phyloP scores from a whole-genome alignment of 2,797 vertebrate species.

The Cyclura pinguis region DNA sequence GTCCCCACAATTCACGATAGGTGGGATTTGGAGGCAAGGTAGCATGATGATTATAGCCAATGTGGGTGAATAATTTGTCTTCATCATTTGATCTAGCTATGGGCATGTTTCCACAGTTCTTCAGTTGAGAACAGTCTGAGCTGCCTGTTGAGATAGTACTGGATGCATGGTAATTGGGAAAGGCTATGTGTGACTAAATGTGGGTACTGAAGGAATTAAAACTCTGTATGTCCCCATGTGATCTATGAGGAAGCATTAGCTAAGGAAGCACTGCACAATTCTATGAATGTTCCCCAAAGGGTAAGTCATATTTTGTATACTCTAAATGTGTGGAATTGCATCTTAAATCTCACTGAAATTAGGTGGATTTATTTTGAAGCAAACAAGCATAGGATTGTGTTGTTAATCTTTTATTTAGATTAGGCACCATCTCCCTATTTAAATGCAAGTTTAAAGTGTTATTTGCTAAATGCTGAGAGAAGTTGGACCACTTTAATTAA shows the following conservation, averaged over 20 bases:
- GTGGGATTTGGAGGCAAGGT: background rate
- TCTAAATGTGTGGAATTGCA: too few species aligned
- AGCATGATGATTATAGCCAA: too few species aligned
- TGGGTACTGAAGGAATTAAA: too few species aligned
- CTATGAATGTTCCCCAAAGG: background rate
- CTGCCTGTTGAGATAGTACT: too few species aligned
- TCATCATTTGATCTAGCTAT: background rate
- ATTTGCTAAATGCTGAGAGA: background rate
- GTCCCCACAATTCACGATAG: background rate
- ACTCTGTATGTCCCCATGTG: too few species aligned
- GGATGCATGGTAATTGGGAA: too few species aligned
- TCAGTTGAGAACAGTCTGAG: background rate
- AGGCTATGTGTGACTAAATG: too few species aligned
- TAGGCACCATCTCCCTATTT: background rate
- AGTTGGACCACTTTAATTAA: background rate
- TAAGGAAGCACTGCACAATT: background rate
- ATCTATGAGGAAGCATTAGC: background rate
- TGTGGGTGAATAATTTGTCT: background rate
- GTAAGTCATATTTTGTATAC: background rate
- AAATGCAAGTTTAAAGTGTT: background rate
- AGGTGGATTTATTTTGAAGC: background rate
- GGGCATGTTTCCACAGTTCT: background rate
- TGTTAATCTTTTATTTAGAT: background rate
- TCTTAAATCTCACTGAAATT: background rate
- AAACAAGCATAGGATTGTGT: background rate